Base-by-base conservation (phyloP, 1,140 invertebrate species). In the Drosophila pseudoobscura region DNA sequence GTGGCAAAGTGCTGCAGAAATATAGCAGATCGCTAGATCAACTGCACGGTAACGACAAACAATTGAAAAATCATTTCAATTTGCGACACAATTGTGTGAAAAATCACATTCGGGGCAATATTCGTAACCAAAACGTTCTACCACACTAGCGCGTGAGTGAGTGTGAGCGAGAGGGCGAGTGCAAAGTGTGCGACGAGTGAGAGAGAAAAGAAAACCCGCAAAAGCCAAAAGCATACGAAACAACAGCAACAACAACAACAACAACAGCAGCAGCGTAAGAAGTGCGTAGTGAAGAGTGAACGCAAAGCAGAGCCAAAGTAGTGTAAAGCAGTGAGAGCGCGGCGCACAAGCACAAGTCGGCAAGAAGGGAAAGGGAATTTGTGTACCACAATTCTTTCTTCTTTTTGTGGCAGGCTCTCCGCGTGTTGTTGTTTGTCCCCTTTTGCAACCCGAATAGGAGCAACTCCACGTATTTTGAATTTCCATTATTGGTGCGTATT, bases 1-100 rank as follows among this genome's bases (percentile, higher is more conserved):
- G 90, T 75, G 78, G 70, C 82, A 82, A 74, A 91, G 84, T 85
- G 84, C 57, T 77, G 83, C 77, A 68, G 82, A 85, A 80, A 75
- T 63, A 74, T 75, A 80, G 71, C 69, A 80, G 78, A 75, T 71
- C 75, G 75, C 69, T 78, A 24, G 46, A 77, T 71, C 68, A 60
- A 65, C 50, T 60, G 58, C 60, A 61, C 53, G 66, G 80, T 74
- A 61, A 68, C 55, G 73, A 66, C 50, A 55, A 75, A 57, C 75
- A 83, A 84, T 72, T 83, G 61, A 84, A 76, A 74, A 53, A 53
- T 60, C 22, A 76, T 52, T 80, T 73, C 73, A 73, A 90, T 74
- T 56, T 78, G 51, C 57, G 53, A 77, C 47, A 60, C 71, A 43
- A 65, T 62, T 64, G 62, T 83, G 79, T 56, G 44, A 55, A 69